These are phyloP conservation scores for Hydrochoerus hydrochaeris DNA, from an alignment of 2,113 vertebrate genomes.

Conservation along the genomic window DNA sequence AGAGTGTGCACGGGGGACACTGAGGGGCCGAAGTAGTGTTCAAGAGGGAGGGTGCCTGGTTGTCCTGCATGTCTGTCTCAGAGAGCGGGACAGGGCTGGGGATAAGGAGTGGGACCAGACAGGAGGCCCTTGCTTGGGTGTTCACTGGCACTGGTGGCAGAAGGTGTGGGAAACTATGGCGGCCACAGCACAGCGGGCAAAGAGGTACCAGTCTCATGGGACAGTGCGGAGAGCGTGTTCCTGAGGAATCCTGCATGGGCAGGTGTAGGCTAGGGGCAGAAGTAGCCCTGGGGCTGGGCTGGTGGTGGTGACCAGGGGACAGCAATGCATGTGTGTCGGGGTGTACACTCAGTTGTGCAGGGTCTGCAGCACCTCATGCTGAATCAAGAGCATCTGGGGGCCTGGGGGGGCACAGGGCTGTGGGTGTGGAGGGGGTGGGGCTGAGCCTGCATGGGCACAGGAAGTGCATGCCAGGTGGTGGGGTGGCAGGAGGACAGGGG, in stretches of 20 bases:
- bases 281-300: not conserved
- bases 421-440: not conserved
- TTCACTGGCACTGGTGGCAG: not conserved
- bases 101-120: not conserved
- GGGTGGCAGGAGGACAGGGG: not conserved
- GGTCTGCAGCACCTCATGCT: fast-evolving
- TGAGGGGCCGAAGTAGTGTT: fast-evolving
- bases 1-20: too few species aligned
- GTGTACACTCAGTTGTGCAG: not conserved
- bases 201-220: not conserved
- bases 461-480: not conserved
- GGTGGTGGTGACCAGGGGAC: not conserved
- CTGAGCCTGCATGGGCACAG: not conserved
- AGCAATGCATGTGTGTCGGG: too few species aligned
- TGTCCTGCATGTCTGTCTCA: fast-evolving
- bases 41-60: not conserved
- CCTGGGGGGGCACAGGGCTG: too few species aligned
- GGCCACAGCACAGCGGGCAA: not conserved
- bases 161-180: not conserved
- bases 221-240: not conserved
- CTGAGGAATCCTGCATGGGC: not conserved
- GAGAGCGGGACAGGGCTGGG: fast-evolving
- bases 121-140: not conserved
- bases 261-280: not conserved
- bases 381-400: not conserved